A percentile compares a stretch with the other conserved stretches of the same genome.
Evolutionary conservation across 2,797 vertebrate species (phyloP).

Genomic region (Discoglossus pictus): DNA sequence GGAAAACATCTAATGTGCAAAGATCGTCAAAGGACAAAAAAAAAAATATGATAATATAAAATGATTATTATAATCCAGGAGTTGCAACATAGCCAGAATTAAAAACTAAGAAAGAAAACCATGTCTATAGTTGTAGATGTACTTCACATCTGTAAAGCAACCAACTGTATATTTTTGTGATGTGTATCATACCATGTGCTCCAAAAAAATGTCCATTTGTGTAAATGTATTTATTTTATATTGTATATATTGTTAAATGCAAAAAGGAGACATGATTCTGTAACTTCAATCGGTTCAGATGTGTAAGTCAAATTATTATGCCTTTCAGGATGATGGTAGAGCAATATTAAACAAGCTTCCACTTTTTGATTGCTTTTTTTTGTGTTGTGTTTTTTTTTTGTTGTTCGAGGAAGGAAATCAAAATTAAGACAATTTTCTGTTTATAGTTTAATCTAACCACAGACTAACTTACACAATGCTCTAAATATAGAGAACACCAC

Average conservation of each 20-base stretch:
- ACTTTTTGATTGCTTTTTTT: constrained; percentile 88
- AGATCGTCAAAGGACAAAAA: constrained; percentile 76
- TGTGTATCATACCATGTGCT: constrained; percentile 99
- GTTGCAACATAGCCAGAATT: constrained; percentile 92
- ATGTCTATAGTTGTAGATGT: constrained; percentile 99
- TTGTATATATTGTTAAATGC: constrained; percentile 99
- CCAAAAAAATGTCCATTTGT: constrained; percentile 99
- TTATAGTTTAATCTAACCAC: no score
- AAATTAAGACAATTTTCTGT: no score
- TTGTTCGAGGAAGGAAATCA: constrained; percentile 43
- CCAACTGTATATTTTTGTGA: constrained; percentile 99
- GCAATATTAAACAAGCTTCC: constrained; percentile 99
- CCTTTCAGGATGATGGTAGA: constrained; percentile 99
- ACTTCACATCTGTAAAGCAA: constrained; percentile 98
- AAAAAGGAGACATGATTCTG: constrained; percentile 99
- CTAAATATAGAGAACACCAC: no score
- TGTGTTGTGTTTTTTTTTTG: constrained; percentile 62
- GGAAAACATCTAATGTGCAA: constrained; percentile 82
- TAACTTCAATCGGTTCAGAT: constrained; percentile 99
- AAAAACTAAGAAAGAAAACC: constrained; percentile 79
- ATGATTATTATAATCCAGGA: constrained; percentile 85
- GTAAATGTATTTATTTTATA: constrained; percentile 99
- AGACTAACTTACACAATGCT: no score
- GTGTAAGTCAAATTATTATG: constrained; percentile 99
- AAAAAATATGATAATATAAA: constrained; percentile 61